These are phyloP conservation scores for Macrosoma leucophasiata DNA, from an alignment of 2,888 invertebrate genomes.

Conservation along the genomic window DNA sequence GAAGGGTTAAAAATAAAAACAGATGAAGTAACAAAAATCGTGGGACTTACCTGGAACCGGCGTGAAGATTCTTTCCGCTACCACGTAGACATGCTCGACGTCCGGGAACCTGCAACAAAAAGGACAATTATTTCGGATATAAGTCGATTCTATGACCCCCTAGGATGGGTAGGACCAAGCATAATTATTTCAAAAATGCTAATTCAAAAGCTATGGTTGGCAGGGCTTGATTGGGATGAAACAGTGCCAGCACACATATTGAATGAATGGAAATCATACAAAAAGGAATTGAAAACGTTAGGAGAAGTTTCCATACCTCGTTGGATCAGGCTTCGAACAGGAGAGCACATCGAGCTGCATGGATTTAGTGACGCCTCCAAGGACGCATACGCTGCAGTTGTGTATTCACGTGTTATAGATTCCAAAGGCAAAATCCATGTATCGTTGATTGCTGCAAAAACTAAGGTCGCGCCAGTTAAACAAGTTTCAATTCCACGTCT, in stretches of 20 bases:
- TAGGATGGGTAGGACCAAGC: constrained; percentile 29
- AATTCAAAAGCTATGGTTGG: constrained; percentile 26
- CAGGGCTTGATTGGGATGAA: constrained; percentile 26
- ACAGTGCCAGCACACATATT: constrained; percentile 12
- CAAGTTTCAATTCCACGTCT: constrained; percentile 13
- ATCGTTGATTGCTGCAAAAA: constrained; percentile 11
- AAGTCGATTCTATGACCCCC: constrained; percentile 27
- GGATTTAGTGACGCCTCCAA: constrained; percentile 21
- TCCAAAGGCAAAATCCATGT: constrained; percentile 4
- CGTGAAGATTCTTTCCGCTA: constrained; percentile 24
- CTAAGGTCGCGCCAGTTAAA: constrained; percentile 7
- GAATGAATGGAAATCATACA: constrained; percentile 17
- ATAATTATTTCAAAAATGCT: constrained; percentile 20
- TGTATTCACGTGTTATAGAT: constrained; percentile 14
- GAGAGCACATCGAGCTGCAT: constrained; percentile 13
- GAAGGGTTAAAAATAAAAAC: constrained; percentile 21
- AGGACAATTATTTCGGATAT: constrained; percentile 25
- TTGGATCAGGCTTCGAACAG: constrained; percentile 6
- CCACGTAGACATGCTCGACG: constrained; percentile 13
- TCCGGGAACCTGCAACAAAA: constrained; percentile 19
- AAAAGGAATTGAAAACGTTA: constrained; percentile 10
- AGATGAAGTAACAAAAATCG: constrained; percentile 22
- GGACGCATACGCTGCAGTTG: constrained; percentile 19
- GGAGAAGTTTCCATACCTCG: constrained; percentile 8
- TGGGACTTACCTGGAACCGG: constrained; percentile 29